Conservation (phyloP, 2,797 vertebrate species). For the Thunnus albacares region DNA sequence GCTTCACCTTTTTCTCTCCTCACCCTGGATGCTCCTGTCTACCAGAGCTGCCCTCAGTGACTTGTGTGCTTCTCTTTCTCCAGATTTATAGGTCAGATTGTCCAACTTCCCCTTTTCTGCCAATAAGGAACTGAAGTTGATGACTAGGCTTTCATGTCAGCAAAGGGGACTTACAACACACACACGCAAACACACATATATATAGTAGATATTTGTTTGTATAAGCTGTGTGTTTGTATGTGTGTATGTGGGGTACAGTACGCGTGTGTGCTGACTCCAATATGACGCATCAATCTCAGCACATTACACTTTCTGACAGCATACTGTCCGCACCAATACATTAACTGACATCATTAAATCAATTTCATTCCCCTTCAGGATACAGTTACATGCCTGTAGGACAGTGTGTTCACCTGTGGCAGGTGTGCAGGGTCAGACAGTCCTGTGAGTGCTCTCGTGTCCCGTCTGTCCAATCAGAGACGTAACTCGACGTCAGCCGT, state of each 20-base stretch:
- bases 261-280: neutral
- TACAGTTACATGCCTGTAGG: no score
- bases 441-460: conserved; percentile 27
- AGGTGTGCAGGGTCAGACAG: conserved; percentile 21
- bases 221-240: neutral
- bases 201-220: no score
- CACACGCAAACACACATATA: neutral
- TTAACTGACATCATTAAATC: neutral
- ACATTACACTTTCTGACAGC: neutral
- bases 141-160: neutral
- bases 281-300: neutral
- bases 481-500: conserved; percentile 62
- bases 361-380: no score
- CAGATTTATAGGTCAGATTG: neutral
- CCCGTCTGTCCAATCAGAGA: conserved; percentile 26
- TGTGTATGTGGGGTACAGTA: neutral
- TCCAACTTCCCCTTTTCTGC: conserved; percentile 38
- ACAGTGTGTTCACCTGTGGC: conserved; percentile 37
- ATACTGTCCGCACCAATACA: neutral
- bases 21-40: neutral
- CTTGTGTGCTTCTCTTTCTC: neutral
- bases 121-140: conserved; percentile 10
- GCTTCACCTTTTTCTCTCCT: neutral
- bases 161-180: conserved; percentile 14
- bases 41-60: neutral